These are phyloP conservation scores for Marasmarcha lunaedactyla DNA, from an alignment of 2,888 invertebrate genomes.

Conservation along the genomic window DNA sequence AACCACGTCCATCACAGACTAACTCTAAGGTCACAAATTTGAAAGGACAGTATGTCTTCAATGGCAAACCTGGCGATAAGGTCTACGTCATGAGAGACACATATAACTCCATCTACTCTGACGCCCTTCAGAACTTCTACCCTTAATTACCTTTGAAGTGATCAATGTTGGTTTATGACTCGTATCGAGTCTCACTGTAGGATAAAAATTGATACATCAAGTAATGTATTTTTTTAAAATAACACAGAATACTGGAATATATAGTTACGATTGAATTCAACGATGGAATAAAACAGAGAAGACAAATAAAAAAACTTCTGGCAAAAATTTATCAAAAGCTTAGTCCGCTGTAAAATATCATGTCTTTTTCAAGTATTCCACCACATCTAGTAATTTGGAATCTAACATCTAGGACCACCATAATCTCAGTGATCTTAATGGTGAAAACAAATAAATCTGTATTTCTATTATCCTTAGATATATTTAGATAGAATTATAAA, in stretches of 20 bases:
- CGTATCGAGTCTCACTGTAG: constrained; percentile 51
- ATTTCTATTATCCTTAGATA: too few species aligned
- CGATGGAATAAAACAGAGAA: too few species aligned
- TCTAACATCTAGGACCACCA: too few species aligned
- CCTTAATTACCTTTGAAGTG: constrained; percentile 52
- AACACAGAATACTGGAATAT: constrained; percentile 7
- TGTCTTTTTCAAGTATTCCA: too few species aligned
- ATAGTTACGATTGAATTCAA: constrained; percentile 2
- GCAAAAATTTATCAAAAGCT: too few species aligned
- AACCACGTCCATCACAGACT: constrained; percentile 55
- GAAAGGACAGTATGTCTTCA: constrained; percentile 82
- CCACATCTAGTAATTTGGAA: too few species aligned
- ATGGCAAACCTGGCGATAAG: constrained; percentile 78
- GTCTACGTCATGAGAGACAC: constrained; percentile 76
- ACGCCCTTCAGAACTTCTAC: constrained; percentile 77
- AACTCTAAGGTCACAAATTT: constrained; percentile 79
- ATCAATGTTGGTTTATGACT: constrained; percentile 36
- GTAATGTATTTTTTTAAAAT: constrained; percentile 13
- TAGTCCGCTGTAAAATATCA: too few species aligned
- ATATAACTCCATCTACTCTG: constrained; percentile 75
- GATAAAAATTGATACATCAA: constrained; percentile 23
- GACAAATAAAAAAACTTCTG: too few species aligned
- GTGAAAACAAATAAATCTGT: too few species aligned
- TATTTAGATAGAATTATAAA: too few species aligned
- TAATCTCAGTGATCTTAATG: too few species aligned